Base-by-base conservation (phyloP, 2,113 vertebrate genomes). In the Thymallus thymallus region DNA sequence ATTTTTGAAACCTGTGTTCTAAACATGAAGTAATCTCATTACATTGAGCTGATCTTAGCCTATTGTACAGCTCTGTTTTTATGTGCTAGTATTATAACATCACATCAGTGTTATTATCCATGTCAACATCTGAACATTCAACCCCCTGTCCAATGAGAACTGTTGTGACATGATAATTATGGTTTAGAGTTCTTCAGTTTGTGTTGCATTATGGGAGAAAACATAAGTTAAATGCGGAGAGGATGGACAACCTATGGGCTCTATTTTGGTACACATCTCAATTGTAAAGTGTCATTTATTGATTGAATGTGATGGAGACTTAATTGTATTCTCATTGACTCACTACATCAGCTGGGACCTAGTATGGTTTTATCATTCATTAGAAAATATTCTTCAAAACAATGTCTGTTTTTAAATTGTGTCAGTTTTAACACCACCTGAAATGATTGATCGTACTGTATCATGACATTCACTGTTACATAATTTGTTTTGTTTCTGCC, bases 341-440 rank as follows among this genome's bases (percentile, higher is more conserved):
- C 91, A 79, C 94, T 26, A n/a, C n/a, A n/a, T n/a, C n/a, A 97
- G 95, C 96, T 97, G 96, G 96, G 95, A 96, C 96, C 95, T 96
- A 94, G 92, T 55, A 95, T 94, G 94, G 91, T 92, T 94, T 91
- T 81, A 91, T 90, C 35, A 41, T 41, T 41, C 35, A 9, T 41
- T 92, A 65, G 77, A 80, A 93, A 90, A 90, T 92, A 88, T 90
- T 92, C n/a, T n/a, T n/a, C n/a, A n/a, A n/a, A n/a, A n/a, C n/a
- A n/a, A n/a, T n/a, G n/a, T n/a, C 81, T 75, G 77, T 85, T 75
- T 77, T 88, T 29, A 72, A 75, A 18, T 84, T 85, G 77, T 84
- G 78, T 78, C 76, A 75, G 80, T 80, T 75, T 58, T 74, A 70
- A 82, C 83, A 56, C 26, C 16, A 26, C 56, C 91, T 93, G 94